Conservation (phyloP, 1,140 invertebrate species). For the Cyclargus thomasi region DNA sequence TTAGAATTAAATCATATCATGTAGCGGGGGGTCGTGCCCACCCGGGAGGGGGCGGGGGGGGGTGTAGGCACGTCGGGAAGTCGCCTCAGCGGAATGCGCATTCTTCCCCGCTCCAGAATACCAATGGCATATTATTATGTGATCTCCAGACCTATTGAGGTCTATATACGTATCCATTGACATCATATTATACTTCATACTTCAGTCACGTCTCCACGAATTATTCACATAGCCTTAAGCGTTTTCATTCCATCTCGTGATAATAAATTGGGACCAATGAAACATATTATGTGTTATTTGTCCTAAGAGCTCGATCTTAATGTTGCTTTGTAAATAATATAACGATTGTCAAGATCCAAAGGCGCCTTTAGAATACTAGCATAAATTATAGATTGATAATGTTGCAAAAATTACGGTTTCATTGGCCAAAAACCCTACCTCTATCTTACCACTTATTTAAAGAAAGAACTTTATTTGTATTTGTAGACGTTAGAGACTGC, state of each 20-base stretch:
- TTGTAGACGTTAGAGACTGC: too few species aligned
- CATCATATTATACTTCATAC: slow-evolving; percentile 41
- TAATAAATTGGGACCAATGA: slow-evolving; percentile 4
- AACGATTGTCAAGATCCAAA: too few species aligned
- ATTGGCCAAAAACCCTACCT: too few species aligned
- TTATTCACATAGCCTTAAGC: slow-evolving; percentile 33
- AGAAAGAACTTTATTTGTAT: too few species aligned
- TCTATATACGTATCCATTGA: slow-evolving; percentile 50
- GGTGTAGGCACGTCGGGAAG: slow-evolving; percentile 46
- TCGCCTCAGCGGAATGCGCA: slow-evolving; percentile 61
- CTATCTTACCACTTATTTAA: too few species aligned
- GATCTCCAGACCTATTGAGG: slow-evolving; percentile 56
- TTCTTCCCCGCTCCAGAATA: slow-evolving; percentile 60
- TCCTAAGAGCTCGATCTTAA: background rate
- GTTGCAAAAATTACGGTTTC: too few species aligned
- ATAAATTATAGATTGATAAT: too few species aligned
- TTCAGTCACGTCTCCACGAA: slow-evolving; percentile 44
- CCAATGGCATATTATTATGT: slow-evolving; percentile 69
- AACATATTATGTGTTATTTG: background rate
- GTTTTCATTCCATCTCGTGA: slow-evolving; percentile 10
- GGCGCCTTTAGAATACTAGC: too few species aligned
- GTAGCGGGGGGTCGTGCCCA: slow-evolving; percentile 16
- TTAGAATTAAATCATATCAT: slow-evolving; percentile 11
- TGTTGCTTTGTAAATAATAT: too few species aligned
- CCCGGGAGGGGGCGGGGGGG: slow-evolving; percentile 25